phyloP scores from a whole-genome alignment of 2,797 vertebrate species.

The Ceryle rudis region DNA sequence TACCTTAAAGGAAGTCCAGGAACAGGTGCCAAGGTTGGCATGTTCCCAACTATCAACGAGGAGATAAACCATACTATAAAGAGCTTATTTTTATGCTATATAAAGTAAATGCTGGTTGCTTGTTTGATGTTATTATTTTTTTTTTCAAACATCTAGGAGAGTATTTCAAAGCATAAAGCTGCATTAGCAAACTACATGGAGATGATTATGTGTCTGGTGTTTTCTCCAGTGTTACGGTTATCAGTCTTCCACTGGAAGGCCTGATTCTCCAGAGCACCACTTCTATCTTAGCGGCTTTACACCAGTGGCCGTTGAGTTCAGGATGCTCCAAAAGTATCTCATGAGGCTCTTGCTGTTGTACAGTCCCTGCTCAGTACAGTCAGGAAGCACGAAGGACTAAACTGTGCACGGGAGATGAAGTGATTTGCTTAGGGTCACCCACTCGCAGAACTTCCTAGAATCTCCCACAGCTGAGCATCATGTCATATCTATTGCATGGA shows the following conservation, averaged over 20 bases:
- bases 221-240: background rate
- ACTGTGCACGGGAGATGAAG: background rate
- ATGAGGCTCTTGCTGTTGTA: background rate
- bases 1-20: constrained; percentile 57
- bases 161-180: background rate
- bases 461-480: background rate
- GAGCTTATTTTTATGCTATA: background rate
- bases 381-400: accelerated
- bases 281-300: background rate
- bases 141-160: background rate
- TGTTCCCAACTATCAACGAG: background rate
- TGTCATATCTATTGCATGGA: background rate
- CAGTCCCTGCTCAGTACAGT: background rate
- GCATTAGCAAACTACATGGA: background rate
- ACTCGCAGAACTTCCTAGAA: background rate
- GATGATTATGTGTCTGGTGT: background rate
- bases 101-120: background rate
- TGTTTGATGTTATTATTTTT: background rate
- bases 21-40: constrained; percentile 46
- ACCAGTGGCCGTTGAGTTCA: background rate
- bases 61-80: constrained; percentile 11
- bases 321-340: background rate
- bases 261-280: background rate
- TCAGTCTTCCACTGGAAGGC: background rate
- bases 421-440: background rate